Evolutionary conservation across 2,797 vertebrate genomes (phyloP), one percentile per base, ranked within the genome.

Genomic region (Pangasius krempfi): DNA sequence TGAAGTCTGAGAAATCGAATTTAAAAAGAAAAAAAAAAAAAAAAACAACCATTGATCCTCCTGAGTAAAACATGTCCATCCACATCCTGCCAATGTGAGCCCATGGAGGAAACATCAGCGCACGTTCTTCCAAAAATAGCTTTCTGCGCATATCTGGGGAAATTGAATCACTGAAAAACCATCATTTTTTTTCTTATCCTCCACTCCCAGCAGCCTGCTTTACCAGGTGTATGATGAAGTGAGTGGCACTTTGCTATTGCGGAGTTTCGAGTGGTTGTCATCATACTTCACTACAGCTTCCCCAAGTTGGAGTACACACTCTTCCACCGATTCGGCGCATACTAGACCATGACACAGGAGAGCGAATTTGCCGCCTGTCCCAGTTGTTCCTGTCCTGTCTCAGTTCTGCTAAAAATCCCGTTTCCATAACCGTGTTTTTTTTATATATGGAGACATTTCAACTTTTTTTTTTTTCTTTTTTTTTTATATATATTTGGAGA

Each of bases 181-280:
- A 2, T 9, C 25, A 13, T 13, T 37, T 54, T 5, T 44, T 18
- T 30, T 22, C 12, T 44, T 37, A 4, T 30, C 44, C 66, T 85
- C 62, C 47, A 85, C 75, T 80, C 85, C 79, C 70, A n/a, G 79
- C 80, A 44, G 58, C 14, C 33, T 64, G 80, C 40, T 64, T 83
- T 64, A 47, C 58, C 12, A 47, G 80, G 37, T 18, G 58, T 83
- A 33, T 16, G 72, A 89, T 87, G 85, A 76, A 85, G 85, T 88
- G 81, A 86, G 50, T 84, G 83, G 84, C 84, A 87, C 88, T 73
- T 88, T 86, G 66, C 88, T 66, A n/a, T n/a, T 85, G 25, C 54
- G 56, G 56, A 87, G 82, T 84, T 90, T 90, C 62, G 52, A 88
- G 85, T 86, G 83, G 79, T 87, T 91, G 89, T 82, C 84, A 79